Percentiles rank a stretch among this genome's conserved stretches.
Evolutionary conservation across 1,140 invertebrate genomes (phyloP).

Genomic region (Cydia strobilella): DNA sequence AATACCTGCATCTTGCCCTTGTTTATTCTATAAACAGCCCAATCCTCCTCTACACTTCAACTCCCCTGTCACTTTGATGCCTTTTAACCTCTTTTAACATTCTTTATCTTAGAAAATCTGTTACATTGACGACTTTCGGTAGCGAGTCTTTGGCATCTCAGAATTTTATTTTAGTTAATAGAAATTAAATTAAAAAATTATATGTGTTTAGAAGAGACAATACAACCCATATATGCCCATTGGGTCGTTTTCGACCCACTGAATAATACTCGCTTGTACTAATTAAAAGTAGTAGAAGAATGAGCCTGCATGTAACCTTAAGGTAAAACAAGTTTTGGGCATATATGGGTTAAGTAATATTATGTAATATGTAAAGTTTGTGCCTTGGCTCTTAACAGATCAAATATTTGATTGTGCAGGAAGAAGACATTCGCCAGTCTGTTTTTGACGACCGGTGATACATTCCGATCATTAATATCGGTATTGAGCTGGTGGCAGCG

Average conservation of each 20-base stretch:
- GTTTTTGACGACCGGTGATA: constrained; percentile 52
- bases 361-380: not conserved
- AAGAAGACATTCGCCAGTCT: constrained; percentile 59
- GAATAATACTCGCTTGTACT: too few species aligned
- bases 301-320: too few species aligned
- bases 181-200: not conserved
- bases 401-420: constrained; percentile 20
- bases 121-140: constrained; percentile 26
- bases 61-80: constrained; percentile 44
- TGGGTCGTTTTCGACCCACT: too few species aligned
- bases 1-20: constrained; percentile 35
- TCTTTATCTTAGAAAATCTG: constrained; percentile 38
- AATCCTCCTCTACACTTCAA: constrained; percentile 38
- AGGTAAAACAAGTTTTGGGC: too few species aligned
- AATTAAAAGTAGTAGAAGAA: too few species aligned
- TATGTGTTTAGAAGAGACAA: not conserved
- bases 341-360: too few species aligned
- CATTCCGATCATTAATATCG: constrained; percentile 70
- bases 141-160: constrained; percentile 25
- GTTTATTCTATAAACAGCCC: constrained; percentile 53
- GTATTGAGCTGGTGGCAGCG: constrained; percentile 67
- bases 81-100: constrained; percentile 35
- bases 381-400: not conserved
- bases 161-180: constrained; percentile 36
- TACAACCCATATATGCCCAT: too few species aligned